Base-by-base conservation (phyloP, 1,140 invertebrate species). In the Drosophila tsacasi region DNA sequence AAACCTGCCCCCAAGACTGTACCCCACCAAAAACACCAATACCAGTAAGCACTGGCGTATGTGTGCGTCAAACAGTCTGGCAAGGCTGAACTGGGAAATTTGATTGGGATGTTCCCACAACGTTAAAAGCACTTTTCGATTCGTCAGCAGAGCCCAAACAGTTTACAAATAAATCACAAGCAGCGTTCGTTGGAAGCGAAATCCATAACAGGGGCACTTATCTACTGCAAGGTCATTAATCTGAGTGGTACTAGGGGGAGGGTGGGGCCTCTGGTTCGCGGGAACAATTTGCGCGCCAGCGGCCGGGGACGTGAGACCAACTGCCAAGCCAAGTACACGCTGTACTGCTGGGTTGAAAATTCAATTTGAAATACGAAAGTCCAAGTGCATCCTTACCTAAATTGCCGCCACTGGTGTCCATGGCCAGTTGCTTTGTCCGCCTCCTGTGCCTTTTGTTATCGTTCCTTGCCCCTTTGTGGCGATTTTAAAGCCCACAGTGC, bases 311-410 rank as follows among this genome's bases (percentile, higher is more conserved):
- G 75, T 83, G 74, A 66, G 79, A 57, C 81, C 73, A 83, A 87
- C 81, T 87, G 83, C 46, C 69, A 61, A 50, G 80, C 47, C 49
- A 21, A 68, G 60, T 76, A 74, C 73, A 77, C 57, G 62, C 69
- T 80, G 69, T 58, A 79, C 67, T 39, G 9, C 30, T 76, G 67
- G 67, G 84, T 90, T 85, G 79, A 85, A 90, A 90, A 90, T 91
- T 90, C 85, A 90, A 90, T 90, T 90, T 76, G 67, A 90, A 90
- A 80, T 85, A 77, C 17, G 62, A 83, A 69, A 54, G 32, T 39
- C 10, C 15, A 46, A 15, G 5, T 25, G 54, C 21, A 39, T 25
- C 66, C 84, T 89, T 54, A 89, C 84, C 85, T 21, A 84, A 58
- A 57, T 79, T 69, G 55, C 49, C 52, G 8, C 44, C 62, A 37